phyloP scores from a whole-genome alignment of 2,113 vertebrate species.

The Chloebia gouldiae region DNA sequence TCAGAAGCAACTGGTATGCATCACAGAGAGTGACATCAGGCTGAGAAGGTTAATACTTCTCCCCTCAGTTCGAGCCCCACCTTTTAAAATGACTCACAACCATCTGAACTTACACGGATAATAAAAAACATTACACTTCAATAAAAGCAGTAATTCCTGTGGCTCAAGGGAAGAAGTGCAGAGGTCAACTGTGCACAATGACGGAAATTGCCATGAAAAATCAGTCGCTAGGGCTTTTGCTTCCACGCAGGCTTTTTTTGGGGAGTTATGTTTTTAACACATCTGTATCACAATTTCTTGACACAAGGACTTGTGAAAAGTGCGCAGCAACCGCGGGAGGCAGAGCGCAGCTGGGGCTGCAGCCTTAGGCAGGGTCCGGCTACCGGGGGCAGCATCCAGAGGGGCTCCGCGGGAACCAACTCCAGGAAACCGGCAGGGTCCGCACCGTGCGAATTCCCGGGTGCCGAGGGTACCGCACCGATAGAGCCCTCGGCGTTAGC shows the following conservation, averaged over 20 bases:
- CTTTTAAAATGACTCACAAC: not conserved
- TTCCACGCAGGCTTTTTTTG: not conserved
- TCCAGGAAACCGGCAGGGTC: not conserved
- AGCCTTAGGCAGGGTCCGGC: not conserved
- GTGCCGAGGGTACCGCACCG: accelerated
- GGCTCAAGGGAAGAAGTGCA: not conserved
- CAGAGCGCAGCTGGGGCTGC: not conserved
- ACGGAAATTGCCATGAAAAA: accelerated
- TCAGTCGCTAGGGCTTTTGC: accelerated
- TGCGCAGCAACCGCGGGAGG: too few relatives aligned
- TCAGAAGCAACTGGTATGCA: not conserved
- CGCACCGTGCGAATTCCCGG: not conserved
- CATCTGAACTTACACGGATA: not conserved
- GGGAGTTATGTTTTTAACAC: not conserved
- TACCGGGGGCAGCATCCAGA: not conserved
- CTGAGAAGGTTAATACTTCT: not conserved
- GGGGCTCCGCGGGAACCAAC: too few relatives aligned
- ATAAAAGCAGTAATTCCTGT: accelerated
- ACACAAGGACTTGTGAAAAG: not conserved
- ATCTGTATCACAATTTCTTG: accelerated
- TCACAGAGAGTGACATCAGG: not conserved
- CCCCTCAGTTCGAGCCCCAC: not conserved
- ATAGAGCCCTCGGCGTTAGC: accelerated
- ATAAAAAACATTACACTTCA: not conserved
- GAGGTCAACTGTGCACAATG: accelerated